Base-by-base conservation (phyloP, 2,797 vertebrate genomes). In the Diglossa cyanea region DNA sequence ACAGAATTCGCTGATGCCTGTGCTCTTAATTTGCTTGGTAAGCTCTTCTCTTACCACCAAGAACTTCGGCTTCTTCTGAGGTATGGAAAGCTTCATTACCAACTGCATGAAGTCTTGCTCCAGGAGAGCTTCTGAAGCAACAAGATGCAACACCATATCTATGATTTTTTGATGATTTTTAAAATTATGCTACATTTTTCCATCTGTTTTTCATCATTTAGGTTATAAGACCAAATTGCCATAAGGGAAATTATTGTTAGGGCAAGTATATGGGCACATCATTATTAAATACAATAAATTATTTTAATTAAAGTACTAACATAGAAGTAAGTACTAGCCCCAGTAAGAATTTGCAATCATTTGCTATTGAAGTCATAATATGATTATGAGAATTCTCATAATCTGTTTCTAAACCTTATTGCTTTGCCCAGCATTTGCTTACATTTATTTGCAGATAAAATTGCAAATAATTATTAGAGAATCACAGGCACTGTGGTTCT, bases 1-100 rank as follows among this genome's bases (percentile, higher is more conserved):
- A 82, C 55, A 94, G 88, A 97, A 97, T 96, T 66, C 40, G 97
- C 98, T 98, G 97, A 98, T 96, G 95, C 75, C 75, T 77, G 23
- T 81, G 70, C 23, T 97, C 88, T 87, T 91, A 88, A 94, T 94
- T 94, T 98, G 97, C 98, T 97, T 92, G 75, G 95, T 97, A 98
- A 98, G 97, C 97, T 81, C 90, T 98, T 95, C 86, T 78, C 84
- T 74, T 74, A 57, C 97, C 94, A 86, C 88, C 33, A 65, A 94
- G 93, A 94, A 71, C 79, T 88, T 93, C 45, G 53, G 5, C 80
- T 92, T 65, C 71, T 90, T 83, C 77, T 86, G 92, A 95, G 76
- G 37, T 88, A 94, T 81, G 91, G 94, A 96, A 96, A 91, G 42
- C 82, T 65, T 91, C 62, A 60, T 96, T 45, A 87, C 82, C 80